These are phyloP conservation scores for Notamacropus eugenii DNA, from an alignment of 2,797 vertebrate species.

Conservation along the genomic window DNA sequence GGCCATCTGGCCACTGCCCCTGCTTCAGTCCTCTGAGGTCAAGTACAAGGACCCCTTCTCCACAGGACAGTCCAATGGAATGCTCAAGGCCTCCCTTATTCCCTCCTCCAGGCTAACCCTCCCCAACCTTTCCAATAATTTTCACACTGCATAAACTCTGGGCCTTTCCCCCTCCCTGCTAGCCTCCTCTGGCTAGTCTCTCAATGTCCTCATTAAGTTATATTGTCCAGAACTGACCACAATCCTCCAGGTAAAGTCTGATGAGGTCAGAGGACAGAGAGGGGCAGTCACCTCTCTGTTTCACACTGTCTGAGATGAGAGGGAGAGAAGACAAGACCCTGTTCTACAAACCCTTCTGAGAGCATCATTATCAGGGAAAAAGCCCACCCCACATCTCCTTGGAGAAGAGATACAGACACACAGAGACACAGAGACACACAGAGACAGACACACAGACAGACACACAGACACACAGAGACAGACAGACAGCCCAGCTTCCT, in stretches of 20 bases:
- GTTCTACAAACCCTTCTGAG: neutral
- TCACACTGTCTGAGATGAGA: neutral
- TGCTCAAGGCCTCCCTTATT: too few species aligned
- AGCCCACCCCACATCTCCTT: neutral
- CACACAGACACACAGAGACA: neutral
- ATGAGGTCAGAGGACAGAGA: neutral
- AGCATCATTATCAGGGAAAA: neutral
- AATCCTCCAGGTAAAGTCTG: neutral
- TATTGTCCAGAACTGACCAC: neutral
- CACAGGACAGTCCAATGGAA: neutral
- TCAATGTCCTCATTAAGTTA: neutral
- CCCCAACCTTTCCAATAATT: neutral
- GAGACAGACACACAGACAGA: neutral
- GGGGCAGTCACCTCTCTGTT: neutral
- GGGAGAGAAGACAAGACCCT: neutral
- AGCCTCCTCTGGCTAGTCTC: neutral
- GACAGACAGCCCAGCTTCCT: neutral
- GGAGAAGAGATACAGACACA: neutral
- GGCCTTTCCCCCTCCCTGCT: neutral
- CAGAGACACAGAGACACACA: too few species aligned
- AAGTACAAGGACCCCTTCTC: neutral
- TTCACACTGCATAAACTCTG: neutral
- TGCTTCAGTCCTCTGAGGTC: neutral
- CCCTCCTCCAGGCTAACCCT: neutral
- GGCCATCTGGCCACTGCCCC: neutral